Conservation (phyloP, 2,797 vertebrate genomes). For the Macropus fuliginosus region DNA sequence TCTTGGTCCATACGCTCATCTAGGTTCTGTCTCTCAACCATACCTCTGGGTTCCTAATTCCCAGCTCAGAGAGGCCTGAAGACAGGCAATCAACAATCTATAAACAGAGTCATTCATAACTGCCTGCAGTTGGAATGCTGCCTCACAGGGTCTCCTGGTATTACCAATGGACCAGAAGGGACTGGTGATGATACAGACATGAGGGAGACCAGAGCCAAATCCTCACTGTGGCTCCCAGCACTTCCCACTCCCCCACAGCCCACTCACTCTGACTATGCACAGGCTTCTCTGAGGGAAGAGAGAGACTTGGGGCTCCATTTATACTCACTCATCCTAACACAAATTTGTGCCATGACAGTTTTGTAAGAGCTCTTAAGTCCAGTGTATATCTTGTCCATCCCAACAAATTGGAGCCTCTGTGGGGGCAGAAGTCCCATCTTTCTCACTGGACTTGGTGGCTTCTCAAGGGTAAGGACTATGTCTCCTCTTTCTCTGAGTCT, state of each 20-base stretch:
- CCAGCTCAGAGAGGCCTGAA: background rate
- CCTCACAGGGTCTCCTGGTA: background rate
- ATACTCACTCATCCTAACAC: background rate
- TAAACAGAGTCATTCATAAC: background rate
- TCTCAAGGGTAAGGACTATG: background rate
- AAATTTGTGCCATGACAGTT: background rate
- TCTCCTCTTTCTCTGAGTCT: background rate
- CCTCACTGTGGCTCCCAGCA: background rate
- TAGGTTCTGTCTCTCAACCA: background rate
- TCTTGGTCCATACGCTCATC: background rate
- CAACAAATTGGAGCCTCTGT: background rate
- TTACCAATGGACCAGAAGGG: background rate
- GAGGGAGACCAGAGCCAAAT: background rate
- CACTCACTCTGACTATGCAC: too few species aligned
- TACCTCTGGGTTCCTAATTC: background rate
- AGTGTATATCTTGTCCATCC: background rate
- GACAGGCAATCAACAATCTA: background rate
- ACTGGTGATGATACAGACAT: background rate
- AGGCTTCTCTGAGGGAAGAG: too few species aligned
- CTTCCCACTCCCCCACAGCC: background rate
- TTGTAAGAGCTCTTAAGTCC: background rate
- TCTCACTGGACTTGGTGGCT: background rate
- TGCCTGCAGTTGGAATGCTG: background rate
- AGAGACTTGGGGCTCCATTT: background rate
- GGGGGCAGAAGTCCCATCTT: background rate